These are phyloP conservation scores for Clivina fossor DNA, from an alignment of 2,888 invertebrate species.

Conservation along the genomic window DNA sequence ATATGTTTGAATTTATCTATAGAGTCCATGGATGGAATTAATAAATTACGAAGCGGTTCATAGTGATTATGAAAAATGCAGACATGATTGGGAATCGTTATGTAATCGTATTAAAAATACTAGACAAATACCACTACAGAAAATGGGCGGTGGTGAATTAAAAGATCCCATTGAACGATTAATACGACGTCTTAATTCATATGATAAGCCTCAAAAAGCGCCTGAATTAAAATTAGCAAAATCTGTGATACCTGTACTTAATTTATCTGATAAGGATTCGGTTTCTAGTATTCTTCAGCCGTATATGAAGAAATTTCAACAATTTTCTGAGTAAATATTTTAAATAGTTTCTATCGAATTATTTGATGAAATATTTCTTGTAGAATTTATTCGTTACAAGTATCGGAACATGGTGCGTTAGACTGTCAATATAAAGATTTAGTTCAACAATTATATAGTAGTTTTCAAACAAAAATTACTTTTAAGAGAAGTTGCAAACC, in stretches of 20 bases:
- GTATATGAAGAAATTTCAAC: constrained; percentile 52
- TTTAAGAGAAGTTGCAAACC: constrained; percentile 59
- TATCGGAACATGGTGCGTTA: constrained; percentile 66
- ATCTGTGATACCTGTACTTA: constrained; percentile 49
- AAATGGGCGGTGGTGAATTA: constrained; percentile 47
- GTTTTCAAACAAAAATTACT: constrained; percentile 49
- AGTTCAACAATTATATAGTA: constrained; percentile 61
- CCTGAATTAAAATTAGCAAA: constrained; percentile 57
- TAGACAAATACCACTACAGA: constrained; percentile 44
- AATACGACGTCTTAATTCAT: constrained; percentile 61
- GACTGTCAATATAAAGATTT: constrained; percentile 66
- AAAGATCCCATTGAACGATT: constrained; percentile 60
- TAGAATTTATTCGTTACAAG: constrained; percentile 62
- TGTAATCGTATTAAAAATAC: constrained; percentile 52
- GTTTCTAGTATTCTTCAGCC: constrained; percentile 48
- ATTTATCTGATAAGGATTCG: constrained; percentile 45
- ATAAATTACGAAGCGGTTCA: constrained; percentile 61
- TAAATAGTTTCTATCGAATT: constrained; percentile 2
- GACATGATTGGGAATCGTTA: constrained; percentile 59
- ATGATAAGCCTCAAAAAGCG: constrained; percentile 63
- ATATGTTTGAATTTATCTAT: constrained; percentile 36
- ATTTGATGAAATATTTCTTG: constrained; percentile 39
- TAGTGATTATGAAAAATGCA: constrained; percentile 55
- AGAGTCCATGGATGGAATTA: constrained; percentile 69
- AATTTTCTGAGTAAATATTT: constrained; percentile 54